Base-by-base conservation (phyloP, 1,140 invertebrate genomes). In the Drosophila arawakana region DNA sequence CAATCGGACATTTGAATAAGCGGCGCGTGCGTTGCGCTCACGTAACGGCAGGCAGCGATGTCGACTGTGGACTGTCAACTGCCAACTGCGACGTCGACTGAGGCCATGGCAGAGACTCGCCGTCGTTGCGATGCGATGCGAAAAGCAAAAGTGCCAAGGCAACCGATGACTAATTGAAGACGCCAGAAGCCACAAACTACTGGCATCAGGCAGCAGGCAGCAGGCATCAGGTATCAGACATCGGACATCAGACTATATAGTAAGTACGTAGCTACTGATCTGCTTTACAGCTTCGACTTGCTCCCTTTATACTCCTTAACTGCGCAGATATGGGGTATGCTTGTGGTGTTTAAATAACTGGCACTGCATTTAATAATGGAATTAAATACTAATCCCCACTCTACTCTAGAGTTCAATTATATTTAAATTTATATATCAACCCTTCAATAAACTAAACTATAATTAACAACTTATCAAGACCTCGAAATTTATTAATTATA, bases 21-120 rank as follows among this genome's bases (percentile, higher is more conserved):
- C 69, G 73, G 63, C 80, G 80, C 83, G 73, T 80, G 80, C 80
- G 69, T 57, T 66, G 39, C 58, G 83, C 67, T 86, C 83, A 86
- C 83, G 80, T 89, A 89, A 86, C 68, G 73, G 47, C 84, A 66
- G 69, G 18, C 65, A 61, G 52, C 47, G 63, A 18, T 44, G 15
- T 21, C 11, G 25, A 57, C 49, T 30, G 41, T 39, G 3, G 37
- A 39, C 10, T 39, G 15, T n/a, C 13, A 9, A 46, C 44, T 21
- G 47, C 25, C 37, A 46, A 60, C 65, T 50, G 7, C 7, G 34
- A 7, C 7, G 10, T 35, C 37, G 66, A 46, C 71, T 62, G 63
- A 35, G n/a, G 9, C 52, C 18, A n/a, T 54, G 68, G n/a, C 68
- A 37, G 54, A 73, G 35, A 21, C 35, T 52, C 30, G 59, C 10